Evolutionary conservation across 2,113 vertebrate genomes (phyloP), one percentile per base, ranked within the genome.

Genomic region (Dromiciops gliroides): DNA sequence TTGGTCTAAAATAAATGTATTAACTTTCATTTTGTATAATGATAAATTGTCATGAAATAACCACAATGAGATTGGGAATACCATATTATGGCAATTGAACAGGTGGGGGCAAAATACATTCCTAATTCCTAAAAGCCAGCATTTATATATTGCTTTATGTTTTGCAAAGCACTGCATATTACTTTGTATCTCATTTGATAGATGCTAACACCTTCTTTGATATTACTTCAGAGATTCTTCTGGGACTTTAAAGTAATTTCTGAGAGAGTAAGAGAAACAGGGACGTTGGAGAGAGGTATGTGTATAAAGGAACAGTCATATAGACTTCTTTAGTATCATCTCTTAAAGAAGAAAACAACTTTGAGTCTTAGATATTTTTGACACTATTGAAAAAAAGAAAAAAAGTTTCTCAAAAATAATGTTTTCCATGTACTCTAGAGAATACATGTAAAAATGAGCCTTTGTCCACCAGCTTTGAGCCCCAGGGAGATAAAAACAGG

Each of bases 41-140:
- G 60, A 22, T 96, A 98, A 97, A 97, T 97, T 94, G 92, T 90
- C 67, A 12, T 50, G 37, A 89, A 97, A 94, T 97, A 92, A 97
- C 96, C 96, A 93, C 89, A 92, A 96, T 94, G 51, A 98, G 50
- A 48, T 50, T 91, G 95, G 94, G 83, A 97, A 95, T 91, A 95
- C 31, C 90, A 90, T 97, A 97, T 94, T 50, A 95, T 95, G 88
- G 97, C 93, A 83, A 94, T 91, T 94, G 53, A 60, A 52, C 93
- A 91, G 75, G 95, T 95, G 93, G 49, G 97, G 89, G 31, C 97
- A 97, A 97, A 97, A 96, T 96, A 95, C 95, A 75, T 97, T 96
- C 90, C 90, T 94, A 89, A 95, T 92, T 97, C 51, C 94, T 95
- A 94, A 93, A 52, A n/a, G 60, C 5, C 8, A 83, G 67, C 19